These are phyloP conservation scores for Xanthorhoe spadicearia DNA, from an alignment of 2,888 invertebrate genomes.

Conservation along the genomic window DNA sequence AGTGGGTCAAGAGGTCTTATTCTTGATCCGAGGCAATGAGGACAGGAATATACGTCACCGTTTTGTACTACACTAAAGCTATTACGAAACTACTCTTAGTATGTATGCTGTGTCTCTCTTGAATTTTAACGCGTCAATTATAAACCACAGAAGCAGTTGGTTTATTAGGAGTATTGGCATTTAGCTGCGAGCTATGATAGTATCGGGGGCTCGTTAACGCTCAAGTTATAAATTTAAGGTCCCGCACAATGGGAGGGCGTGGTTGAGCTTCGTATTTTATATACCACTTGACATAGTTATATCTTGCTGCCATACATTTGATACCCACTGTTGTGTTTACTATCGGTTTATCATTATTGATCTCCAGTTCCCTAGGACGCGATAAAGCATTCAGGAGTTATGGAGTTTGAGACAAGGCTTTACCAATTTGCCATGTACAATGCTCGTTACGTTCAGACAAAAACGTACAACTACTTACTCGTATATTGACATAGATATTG, in stretches of 20 bases:
- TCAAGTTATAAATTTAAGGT: constrained; percentile 73
- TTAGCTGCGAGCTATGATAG: constrained; percentile 65
- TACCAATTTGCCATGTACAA: not conserved
- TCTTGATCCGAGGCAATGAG: not conserved
- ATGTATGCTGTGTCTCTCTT: not conserved
- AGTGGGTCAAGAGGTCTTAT: not conserved
- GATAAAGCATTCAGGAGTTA: not conserved
- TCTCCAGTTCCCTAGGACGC: not conserved
- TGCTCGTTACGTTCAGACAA: not conserved
- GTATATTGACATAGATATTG: no score
- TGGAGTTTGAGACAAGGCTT: not conserved
- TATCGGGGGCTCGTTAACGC: constrained; percentile 75
- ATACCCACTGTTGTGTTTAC: constrained; percentile 17
- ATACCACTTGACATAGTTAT: constrained; percentile 36
- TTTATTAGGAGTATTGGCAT: constrained; percentile 54
- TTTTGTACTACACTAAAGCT: not conserved
- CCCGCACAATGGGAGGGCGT: constrained; percentile 68
- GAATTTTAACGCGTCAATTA: constrained; percentile 35
- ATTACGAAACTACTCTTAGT: not conserved
- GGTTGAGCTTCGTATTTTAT: constrained; percentile 53
- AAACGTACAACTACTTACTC: not conserved
- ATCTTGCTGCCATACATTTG: constrained; percentile 22
- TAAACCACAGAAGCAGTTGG: constrained; percentile 39
- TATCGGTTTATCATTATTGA: constrained; percentile 4
- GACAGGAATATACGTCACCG: not conserved